phyloP scores from a whole-genome alignment of 2,797 vertebrate species.

The Synaphobranchus kaupii region DNA sequence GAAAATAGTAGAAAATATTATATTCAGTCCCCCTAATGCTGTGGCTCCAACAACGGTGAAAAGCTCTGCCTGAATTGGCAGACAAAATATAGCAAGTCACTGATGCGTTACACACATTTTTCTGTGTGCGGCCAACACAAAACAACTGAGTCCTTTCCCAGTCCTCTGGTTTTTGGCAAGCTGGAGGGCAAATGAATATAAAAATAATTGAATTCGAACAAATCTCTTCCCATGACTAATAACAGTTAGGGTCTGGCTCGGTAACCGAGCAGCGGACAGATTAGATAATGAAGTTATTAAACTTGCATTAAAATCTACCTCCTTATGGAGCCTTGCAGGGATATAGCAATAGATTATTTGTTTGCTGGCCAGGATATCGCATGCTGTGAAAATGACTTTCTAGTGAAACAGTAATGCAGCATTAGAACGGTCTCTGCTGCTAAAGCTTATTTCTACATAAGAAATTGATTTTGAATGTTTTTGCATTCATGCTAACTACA shows the following conservation, averaged over 20 bases:
- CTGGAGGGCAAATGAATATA: not conserved
- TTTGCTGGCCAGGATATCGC: not conserved
- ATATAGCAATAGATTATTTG: not conserved
- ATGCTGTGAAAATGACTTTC: not conserved
- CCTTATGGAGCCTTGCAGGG: not conserved
- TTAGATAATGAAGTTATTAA: conserved; percentile 18
- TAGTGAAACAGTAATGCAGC: not conserved
- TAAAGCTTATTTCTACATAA: not conserved
- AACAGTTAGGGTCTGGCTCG: not conserved
- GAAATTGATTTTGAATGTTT: not conserved
- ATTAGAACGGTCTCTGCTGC: not conserved
- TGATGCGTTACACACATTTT: not conserved
- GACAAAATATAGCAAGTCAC: not conserved
- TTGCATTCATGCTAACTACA: not conserved
- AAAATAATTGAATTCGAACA: conserved; percentile 15
- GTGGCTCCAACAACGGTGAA: not conserved
- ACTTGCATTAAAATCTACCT: conserved; percentile 2
- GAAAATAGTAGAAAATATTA: not conserved
- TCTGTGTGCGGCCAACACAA: not conserved
- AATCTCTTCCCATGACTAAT: conserved; percentile 5
- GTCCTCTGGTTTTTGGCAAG: not conserved
- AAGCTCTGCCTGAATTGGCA: not conserved
- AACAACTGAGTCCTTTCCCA: not conserved
- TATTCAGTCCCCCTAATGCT: not conserved
- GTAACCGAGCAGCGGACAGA: not conserved